Evolutionary conservation across 2,888 invertebrate genomes (phyloP).

Genomic region (Cheilosia scutellata): DNA sequence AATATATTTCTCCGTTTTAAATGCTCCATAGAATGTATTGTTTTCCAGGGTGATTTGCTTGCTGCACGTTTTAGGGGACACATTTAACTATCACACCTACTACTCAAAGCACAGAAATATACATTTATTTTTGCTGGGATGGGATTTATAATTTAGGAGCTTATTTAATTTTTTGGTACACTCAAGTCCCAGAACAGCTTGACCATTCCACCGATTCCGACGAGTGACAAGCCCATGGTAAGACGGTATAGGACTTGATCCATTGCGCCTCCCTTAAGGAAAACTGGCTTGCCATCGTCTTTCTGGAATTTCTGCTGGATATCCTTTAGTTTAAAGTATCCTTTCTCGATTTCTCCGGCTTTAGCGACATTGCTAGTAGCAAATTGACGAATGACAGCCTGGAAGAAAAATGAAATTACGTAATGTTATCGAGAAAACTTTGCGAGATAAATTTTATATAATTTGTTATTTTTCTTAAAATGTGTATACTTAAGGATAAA

Average conservation of each 20-base stretch:
- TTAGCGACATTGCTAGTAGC: conserved; percentile 79
- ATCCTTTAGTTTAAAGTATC: conserved; percentile 78
- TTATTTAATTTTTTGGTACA: conserved; percentile 79
- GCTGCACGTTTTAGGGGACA: conserved; percentile 76
- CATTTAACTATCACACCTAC: conserved; percentile 69
- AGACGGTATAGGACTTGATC: conserved; percentile 84
- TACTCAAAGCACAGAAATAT: conserved; percentile 79
- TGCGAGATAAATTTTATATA: background rate
- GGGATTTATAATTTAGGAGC: conserved; percentile 30
- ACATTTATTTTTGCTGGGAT: conserved; percentile 58
- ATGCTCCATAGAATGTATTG: conserved; percentile 78
- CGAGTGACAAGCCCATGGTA: conserved; percentile 81
- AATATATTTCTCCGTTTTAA: conserved; percentile 82
- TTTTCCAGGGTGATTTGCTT: conserved; percentile 46
- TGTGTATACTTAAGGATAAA: background rate
- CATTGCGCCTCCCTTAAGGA: conserved; percentile 84
- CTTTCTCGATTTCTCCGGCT: conserved; percentile 80
- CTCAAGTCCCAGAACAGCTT: conserved; percentile 82
- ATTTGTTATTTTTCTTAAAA: background rate
- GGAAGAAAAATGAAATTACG: conserved; percentile 78
- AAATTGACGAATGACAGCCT: conserved; percentile 82
- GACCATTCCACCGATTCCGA: conserved; percentile 80
- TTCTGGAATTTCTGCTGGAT: conserved; percentile 81
- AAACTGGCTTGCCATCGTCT: conserved; percentile 85
- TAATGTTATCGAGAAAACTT: conserved; percentile 74